phyloP scores from a whole-genome alignment of 2,113 vertebrate species.

The Microtus oregoni region DNA sequence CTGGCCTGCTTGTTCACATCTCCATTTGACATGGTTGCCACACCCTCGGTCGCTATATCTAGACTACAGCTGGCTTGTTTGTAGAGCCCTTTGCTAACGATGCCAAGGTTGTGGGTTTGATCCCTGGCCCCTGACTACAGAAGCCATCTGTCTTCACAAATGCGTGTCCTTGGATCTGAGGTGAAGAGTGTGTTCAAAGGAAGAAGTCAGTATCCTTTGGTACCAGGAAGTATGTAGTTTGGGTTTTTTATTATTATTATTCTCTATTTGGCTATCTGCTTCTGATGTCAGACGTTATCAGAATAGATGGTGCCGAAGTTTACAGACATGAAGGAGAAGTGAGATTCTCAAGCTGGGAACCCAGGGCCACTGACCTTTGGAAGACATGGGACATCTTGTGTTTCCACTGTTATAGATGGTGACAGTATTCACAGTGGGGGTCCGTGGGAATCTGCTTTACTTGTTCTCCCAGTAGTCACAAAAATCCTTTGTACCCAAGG shows the following conservation, averaged over 20 bases:
- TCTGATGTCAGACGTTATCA: constrained; percentile 38
- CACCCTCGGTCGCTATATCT: background rate
- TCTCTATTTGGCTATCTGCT: background rate
- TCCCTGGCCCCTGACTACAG: constrained; percentile 42
- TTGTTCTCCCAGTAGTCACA: background rate
- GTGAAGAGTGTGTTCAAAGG: background rate
- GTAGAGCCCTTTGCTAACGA: constrained; percentile 50
- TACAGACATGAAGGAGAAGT: background rate
- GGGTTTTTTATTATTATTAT: background rate
- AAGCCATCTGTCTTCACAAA: constrained; percentile 71
- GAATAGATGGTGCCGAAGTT: background rate
- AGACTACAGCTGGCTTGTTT: constrained; percentile 45
- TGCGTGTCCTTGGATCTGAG: constrained; percentile 19
- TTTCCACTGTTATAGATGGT: background rate
- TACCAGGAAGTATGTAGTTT: background rate
- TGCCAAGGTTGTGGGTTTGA: constrained; percentile 74
- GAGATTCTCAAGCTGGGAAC: background rate
- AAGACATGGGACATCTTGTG: background rate
- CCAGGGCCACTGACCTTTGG: background rate
- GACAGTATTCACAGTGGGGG: background rate
- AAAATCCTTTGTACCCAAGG: background rate
- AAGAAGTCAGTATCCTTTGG: background rate
- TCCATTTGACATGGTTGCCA: background rate
- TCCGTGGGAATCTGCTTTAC: background rate
- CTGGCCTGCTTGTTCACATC: background rate